Conservation (phyloP, 2,113 vertebrate genomes). For the Elachura formosa region DNA sequence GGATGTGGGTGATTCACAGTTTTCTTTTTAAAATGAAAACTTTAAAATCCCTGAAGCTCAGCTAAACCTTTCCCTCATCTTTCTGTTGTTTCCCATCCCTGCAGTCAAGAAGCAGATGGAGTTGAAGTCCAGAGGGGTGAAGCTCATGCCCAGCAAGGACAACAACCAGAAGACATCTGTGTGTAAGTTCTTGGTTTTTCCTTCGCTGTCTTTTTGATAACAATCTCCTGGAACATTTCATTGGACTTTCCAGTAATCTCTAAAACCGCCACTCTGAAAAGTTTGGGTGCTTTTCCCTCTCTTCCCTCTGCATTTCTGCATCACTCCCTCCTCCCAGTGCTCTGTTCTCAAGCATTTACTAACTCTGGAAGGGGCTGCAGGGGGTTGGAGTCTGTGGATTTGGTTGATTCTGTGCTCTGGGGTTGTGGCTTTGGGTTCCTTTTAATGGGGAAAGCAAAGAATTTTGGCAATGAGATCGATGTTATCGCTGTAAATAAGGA, state of each 20-base stretch:
- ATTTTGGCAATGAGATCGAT: background rate
- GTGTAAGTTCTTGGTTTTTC: constrained; percentile 77
- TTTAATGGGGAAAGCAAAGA: background rate
- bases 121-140: constrained; percentile 94
- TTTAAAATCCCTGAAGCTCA: background rate
- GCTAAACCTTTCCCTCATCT: background rate
- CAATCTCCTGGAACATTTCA: constrained; percentile 40
- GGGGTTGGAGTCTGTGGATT: background rate
- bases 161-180: constrained; percentile 98
- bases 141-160: constrained; percentile 97
- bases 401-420: background rate
- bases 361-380: background rate
- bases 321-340: constrained; percentile 34
- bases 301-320: constrained; percentile 39
- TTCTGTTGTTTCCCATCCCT: constrained; percentile 4
- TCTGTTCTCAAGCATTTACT: constrained; percentile 29
- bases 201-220: background rate
- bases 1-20: fast-evolving
- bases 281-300: background rate
- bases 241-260: constrained; percentile 3
- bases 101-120: constrained; percentile 98
- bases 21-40: background rate
- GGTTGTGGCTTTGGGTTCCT: background rate
- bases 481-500: background rate
- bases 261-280: background rate